Evolutionary conservation across 2,113 vertebrate species (phyloP).

Genomic region (Petroica traversi): DNA sequence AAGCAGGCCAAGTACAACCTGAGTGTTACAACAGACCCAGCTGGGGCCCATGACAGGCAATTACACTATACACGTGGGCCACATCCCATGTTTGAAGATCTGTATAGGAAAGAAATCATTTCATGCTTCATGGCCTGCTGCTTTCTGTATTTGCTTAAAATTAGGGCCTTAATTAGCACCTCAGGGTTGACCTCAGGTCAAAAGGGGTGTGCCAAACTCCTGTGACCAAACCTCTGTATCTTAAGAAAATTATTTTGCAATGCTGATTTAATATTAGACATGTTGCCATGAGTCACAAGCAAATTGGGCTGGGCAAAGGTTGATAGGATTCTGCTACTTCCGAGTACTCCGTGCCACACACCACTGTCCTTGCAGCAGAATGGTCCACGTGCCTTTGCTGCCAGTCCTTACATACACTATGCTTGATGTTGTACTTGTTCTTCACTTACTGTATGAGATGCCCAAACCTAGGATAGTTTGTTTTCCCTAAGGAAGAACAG

Average conservation of each 20-base stretch:
- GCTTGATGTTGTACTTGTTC: neutral
- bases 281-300: neutral
- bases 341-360: no score
- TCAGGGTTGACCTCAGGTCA: neutral
- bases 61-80: accelerated
- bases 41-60: neutral
- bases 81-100: neutral
- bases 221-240: neutral
- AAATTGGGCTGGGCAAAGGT: neutral
- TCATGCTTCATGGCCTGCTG: neutral
- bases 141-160: neutral
- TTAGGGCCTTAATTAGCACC: neutral
- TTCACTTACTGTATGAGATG: neutral
- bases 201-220: neutral
- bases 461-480: neutral
- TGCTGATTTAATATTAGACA: neutral
- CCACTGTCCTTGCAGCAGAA: accelerated
- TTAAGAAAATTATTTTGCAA: neutral
- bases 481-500: neutral
- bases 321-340: neutral
- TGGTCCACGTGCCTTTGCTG: neutral
- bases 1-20: neutral
- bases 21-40: neutral
- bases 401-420: neutral
- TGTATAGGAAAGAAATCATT: neutral